Evolutionary conservation across 2,113 vertebrate genomes (phyloP).

Genomic region (Chamaea fasciata): DNA sequence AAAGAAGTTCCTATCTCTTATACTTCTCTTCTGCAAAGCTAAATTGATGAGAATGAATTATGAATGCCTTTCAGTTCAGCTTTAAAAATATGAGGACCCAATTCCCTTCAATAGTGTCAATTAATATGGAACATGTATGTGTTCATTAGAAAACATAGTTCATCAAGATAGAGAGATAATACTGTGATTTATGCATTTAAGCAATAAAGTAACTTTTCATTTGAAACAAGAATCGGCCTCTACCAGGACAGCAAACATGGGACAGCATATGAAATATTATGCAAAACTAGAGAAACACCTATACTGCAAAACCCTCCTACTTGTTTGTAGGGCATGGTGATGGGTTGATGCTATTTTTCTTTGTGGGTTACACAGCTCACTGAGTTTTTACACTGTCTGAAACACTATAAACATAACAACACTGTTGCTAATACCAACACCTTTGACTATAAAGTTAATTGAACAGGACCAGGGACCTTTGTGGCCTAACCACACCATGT

Average conservation of each 20-base stretch:
- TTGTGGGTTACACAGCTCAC: not conserved
- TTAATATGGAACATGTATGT: not conserved
- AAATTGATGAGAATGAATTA: slow-evolving; percentile 48
- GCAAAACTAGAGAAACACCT: not conserved
- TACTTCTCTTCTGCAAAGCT: not conserved
- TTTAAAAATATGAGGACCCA: not conserved
- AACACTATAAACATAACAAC: not conserved
- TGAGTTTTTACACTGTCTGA: not conserved
- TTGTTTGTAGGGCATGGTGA: not conserved
- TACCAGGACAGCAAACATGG: not conserved
- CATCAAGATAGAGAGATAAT: slow-evolving; percentile 4
- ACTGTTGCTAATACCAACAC: not conserved
- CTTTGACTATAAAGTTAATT: not conserved
- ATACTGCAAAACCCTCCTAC: not conserved
- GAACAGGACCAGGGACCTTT: not conserved
- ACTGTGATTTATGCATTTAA: not conserved
- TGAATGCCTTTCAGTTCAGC: slow-evolving; percentile 50
- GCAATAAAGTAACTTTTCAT: not conserved
- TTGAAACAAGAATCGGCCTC: not conserved
- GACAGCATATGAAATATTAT: not conserved
- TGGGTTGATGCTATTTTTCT: not conserved
- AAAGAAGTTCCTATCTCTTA: not conserved
- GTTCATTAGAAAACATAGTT: not conserved
- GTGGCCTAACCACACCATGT: not conserved
- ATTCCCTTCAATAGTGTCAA: not conserved